Base-by-base conservation (phyloP, 2,888 invertebrate species). In the Himalopsyche kuldschensis region DNA sequence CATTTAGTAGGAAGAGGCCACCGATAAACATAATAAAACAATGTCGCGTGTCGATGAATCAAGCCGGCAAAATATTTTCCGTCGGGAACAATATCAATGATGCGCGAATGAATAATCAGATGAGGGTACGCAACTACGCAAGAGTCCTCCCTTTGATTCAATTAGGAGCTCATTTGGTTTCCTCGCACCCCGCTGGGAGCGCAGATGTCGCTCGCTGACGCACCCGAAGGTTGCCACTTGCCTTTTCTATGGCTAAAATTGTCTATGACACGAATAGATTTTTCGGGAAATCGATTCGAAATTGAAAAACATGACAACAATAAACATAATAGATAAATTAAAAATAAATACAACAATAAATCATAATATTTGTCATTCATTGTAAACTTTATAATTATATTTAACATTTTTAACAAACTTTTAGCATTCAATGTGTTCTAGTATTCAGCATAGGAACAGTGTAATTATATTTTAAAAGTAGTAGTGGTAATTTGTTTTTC, bases 101-200 rank as follows among this genome's bases (percentile, higher is more conserved):
- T 91, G 91, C 91, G 91, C 90, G 92, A 91, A 91, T 90, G 88
- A 89, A 89, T 92, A 92, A 91, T 91, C 89, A 89, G 91, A 91
- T 92, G 92, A 91, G 90, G 89, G 89, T 46, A 82, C 81, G 84
- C 75, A 84, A 84, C 89, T 46, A 82, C 81, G 84, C 78, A 84
- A 85, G 83, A 69, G 79, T 47, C 55, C 69, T 69, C 69, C 69
- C 78, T 90, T 89, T 90, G 90, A 90, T 90, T 90, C 89, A 90
- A 90, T 90, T 90, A 90, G 89, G 88, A 87, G 88, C 89, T 89
- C 89, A 89, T 89, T 89, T 89, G 89, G 79, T 48, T 75, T 89
- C 89, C 89, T 89, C 89, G 88, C 89, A 88, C 88, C 86, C 86
- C 86, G 69, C 79, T 20, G 69, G 81, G 82, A 81, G 82, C 82